Evolutionary conservation across 2,888 invertebrate species (phyloP).

Genomic region (Rosalia funebris): DNA sequence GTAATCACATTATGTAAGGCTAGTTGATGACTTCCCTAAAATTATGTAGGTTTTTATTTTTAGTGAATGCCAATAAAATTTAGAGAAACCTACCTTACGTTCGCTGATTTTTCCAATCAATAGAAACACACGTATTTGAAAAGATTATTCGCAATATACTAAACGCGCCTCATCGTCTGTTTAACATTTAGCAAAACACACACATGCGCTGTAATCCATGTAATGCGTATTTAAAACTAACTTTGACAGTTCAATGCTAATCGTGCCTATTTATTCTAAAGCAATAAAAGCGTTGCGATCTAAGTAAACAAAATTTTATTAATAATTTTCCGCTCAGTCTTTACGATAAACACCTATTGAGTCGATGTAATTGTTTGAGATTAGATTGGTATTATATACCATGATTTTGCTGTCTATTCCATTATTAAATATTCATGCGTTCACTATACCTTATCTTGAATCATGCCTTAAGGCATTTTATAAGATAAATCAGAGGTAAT

Average conservation of each 20-base stretch:
- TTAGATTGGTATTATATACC: background rate
- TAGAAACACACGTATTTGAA: constrained; percentile 8
- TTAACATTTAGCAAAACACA: constrained; percentile 7
- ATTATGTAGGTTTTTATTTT: too few relatives aligned
- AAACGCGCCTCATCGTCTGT: constrained; percentile 20
- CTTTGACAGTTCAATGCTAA: constrained; percentile 10
- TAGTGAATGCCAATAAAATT: too few relatives aligned
- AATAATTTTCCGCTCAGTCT: constrained; percentile 5
- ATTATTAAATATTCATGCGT: too few relatives aligned
- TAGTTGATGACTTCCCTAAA: too few relatives aligned
- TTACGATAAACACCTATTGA: background rate
- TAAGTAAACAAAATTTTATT: constrained; percentile 11
- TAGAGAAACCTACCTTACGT: too few relatives aligned
- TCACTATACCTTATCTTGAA: too few relatives aligned
- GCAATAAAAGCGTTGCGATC: constrained; percentile 9
- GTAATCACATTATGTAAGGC: too few relatives aligned
- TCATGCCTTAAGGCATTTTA: too few relatives aligned
- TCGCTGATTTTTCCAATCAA: background rate
- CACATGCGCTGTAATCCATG: constrained; percentile 22
- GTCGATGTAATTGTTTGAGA: background rate
- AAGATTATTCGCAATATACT: constrained; percentile 17
- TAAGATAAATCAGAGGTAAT: too few relatives aligned
- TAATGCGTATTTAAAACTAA: constrained; percentile 8
- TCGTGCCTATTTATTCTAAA: background rate
- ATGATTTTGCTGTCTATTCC: too few relatives aligned